Base-by-base conservation (phyloP, 2,113 vertebrate genomes). In the Equus przewalskii region DNA sequence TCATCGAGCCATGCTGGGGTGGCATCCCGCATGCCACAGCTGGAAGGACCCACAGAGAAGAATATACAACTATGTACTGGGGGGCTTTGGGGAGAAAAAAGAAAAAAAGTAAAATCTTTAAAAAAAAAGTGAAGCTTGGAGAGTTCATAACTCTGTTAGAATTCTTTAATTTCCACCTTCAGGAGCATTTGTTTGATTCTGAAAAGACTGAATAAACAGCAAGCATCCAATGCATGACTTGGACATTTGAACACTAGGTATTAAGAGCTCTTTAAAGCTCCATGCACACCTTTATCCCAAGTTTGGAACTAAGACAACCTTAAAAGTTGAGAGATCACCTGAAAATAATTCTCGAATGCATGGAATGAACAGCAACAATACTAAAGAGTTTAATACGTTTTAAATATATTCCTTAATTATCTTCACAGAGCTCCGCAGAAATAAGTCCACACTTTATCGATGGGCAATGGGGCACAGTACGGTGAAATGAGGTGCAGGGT, bases 231-330 rank as follows among this genome's bases (percentile, higher is more conserved):
- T 69, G 26, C 6, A 46, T 41, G 70, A 69, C 22, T 28, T 24
- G 6, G 67, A 18, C 51, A 64, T 87, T 49, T 75, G 73, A 94
- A 96, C 79, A 89, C 36, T 51, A 79, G 22, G 28, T 36, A 19
- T 67, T 88, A 24, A 75, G 65, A 72, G 54, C 36, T 83, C 14
- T 67, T n/a, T 16, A 93, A 62, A 69, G 33, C 10, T 86, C 36
- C 5, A 19, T 4, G 13, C 41, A 91, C 24, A 65, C 11, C 30
- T 87, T 64, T 73, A 65, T 54, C n/a, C 18, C 10, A 89, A 10
- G 75, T 94, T 82, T 89, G 62, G 79, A 82, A 89, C 49, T 44
- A 92, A 93, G 18, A 87, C 19, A 62, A 44, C 44, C 75, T 96
- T 65, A 70, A 70, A 97, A 76, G n/a, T 83, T 67, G 19, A 44